Evolutionary conservation across 2,888 invertebrate species (phyloP).

Genomic region (Glaucopsyche alexis): DNA sequence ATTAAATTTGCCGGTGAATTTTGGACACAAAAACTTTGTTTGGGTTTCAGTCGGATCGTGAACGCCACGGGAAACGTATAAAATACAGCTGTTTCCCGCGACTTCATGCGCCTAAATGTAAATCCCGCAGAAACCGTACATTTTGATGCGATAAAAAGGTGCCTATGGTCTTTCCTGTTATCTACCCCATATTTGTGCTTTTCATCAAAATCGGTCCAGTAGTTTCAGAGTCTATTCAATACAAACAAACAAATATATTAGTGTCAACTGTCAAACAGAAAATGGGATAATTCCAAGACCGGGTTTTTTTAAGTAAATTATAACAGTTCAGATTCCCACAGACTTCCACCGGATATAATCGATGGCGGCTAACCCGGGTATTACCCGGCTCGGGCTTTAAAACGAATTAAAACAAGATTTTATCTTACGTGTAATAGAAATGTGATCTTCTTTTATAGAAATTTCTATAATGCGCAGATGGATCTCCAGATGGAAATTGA

Average conservation of each 20-base stretch:
- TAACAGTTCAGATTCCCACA: background rate
- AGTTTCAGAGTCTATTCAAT: too few species aligned
- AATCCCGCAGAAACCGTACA: too few species aligned
- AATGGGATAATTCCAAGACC: background rate
- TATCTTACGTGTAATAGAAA: constrained; percentile 6
- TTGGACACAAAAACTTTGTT: constrained; percentile 22
- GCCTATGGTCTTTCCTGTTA: too few species aligned
- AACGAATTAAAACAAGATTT: constrained; percentile 5
- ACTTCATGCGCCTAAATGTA: too few species aligned
- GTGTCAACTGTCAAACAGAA: too few species aligned
- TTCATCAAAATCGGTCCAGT: too few species aligned
- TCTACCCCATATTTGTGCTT: too few species aligned
- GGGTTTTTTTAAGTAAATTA: background rate
- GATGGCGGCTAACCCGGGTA: constrained; percentile 2
- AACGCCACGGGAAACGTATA: background rate
- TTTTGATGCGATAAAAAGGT: too few species aligned
- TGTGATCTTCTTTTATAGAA: background rate
- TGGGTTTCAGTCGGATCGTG: background rate
- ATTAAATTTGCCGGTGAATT: constrained; percentile 43
- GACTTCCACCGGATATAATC: constrained; percentile 10
- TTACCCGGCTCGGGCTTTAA: background rate
- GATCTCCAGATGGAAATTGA: too few species aligned
- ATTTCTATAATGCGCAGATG: too few species aligned
- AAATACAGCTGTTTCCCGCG: too few species aligned
- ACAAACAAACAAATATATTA: too few species aligned